These are phyloP conservation scores for Verasper variegatus DNA, from an alignment of 2,113 vertebrate species.

Conservation along the genomic window DNA sequence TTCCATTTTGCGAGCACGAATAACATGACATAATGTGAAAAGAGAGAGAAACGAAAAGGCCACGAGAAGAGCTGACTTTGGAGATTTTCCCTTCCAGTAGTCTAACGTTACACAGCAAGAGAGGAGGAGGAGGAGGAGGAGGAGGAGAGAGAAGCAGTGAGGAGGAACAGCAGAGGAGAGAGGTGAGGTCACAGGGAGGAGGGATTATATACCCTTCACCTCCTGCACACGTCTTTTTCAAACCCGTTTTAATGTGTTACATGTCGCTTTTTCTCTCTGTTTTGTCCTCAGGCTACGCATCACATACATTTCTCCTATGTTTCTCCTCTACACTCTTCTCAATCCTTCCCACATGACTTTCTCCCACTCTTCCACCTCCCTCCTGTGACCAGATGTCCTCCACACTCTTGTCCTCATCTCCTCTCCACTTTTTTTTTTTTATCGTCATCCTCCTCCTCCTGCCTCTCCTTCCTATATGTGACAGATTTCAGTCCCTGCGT, in stretches of 20 bases:
- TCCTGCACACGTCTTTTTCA: slow-evolving; percentile 40
- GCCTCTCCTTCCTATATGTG: slow-evolving; percentile 7
- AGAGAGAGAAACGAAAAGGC: slow-evolving; percentile 53
- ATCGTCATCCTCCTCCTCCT: slow-evolving; percentile 7
- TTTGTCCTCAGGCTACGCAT: slow-evolving; percentile 67
- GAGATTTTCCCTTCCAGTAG: slow-evolving; percentile 64
- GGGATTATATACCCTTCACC: slow-evolving; percentile 59
- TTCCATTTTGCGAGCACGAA: slow-evolving; percentile 57
- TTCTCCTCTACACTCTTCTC: slow-evolving; percentile 54
- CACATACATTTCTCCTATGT: slow-evolving; percentile 70
- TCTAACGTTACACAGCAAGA: slow-evolving; percentile 59
- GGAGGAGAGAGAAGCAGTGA: not conserved
- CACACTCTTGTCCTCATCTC: slow-evolving; percentile 36
- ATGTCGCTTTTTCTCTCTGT: slow-evolving; percentile 31
- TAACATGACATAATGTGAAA: slow-evolving; percentile 61
- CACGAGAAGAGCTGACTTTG: slow-evolving; percentile 71
- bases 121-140: slow-evolving; percentile 11
- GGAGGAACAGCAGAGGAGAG: slow-evolving; percentile 17
- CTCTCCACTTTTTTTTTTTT: slow-evolving; percentile 16
- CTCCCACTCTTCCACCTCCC: slow-evolving; percentile 43
- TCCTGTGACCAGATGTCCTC: slow-evolving; percentile 54
- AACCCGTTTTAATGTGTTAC: slow-evolving; percentile 37
- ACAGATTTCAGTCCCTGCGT: slow-evolving; percentile 44
- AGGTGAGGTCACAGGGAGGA: slow-evolving; percentile 26
- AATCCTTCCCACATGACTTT: slow-evolving; percentile 56